Percentiles rank a stretch among this genome's conserved stretches.
Conservation (phyloP, 2,113 vertebrate species). For the Pelecanus crispus region DNA sequence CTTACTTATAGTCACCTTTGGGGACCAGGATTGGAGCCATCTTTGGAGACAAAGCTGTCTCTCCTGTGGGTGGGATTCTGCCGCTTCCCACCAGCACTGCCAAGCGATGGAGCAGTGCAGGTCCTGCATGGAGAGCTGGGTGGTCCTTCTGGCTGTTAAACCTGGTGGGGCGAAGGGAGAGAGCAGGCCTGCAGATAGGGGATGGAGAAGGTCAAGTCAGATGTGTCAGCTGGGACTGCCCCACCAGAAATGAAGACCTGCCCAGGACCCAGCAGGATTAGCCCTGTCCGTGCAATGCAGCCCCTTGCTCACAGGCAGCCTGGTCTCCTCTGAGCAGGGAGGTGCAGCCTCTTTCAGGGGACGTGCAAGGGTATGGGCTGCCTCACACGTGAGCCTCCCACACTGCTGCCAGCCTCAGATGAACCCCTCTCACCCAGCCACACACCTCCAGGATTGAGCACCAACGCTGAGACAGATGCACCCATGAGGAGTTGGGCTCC, state of each 20-base stretch:
- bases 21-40: accelerated
- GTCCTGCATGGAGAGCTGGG: not conserved
- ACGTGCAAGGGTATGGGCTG: accelerated
- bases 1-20: not conserved
- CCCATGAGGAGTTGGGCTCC: not conserved
- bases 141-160: not conserved
- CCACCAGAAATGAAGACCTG: not conserved
- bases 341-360: not conserved
- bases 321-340: not conserved
- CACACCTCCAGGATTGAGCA: not conserved
- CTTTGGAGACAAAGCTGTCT: not conserved
- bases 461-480: accelerated
- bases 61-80: not conserved
- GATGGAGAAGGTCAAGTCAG: not conserved
- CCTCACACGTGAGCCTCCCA: not conserved
- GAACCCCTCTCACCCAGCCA: not conserved
- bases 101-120: not conserved
- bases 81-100: not conserved
- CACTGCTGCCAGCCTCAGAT: not conserved
- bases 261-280: not conserved
- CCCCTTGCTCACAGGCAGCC: not conserved
- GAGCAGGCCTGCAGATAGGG: not conserved
- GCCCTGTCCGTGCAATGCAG: accelerated
- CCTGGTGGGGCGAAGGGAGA: not conserved
- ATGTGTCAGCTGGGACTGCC: not conserved